phyloP scores from a whole-genome alignment of 2,797 vertebrate genomes.

The Neomorphus geoffroyi region DNA sequence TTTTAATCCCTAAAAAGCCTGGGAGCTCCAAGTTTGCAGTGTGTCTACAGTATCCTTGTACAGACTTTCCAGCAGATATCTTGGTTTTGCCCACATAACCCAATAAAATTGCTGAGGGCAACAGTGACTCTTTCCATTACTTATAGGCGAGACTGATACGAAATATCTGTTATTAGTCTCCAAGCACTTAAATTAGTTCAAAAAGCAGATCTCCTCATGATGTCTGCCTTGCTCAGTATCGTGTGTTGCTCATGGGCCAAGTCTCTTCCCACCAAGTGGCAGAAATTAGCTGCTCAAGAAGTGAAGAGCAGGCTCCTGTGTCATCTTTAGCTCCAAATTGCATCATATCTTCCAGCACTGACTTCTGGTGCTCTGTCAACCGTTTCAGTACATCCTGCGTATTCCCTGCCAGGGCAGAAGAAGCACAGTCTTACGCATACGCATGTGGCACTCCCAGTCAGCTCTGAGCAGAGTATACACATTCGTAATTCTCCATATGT shows the following conservation, averaged over 20 bases:
- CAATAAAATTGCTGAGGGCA: neutral
- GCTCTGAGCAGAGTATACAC: neutral
- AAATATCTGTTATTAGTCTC: neutral
- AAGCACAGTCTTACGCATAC: neutral
- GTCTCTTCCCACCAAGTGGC: neutral
- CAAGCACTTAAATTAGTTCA: neutral
- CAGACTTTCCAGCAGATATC: neutral
- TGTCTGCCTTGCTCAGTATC: neutral
- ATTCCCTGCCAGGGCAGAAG: neutral
- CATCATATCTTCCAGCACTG: neutral
- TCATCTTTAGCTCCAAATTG: neutral
- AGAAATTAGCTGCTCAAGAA: neutral
- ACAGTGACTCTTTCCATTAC: neutral
- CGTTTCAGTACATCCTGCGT: neutral
- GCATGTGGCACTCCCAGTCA: neutral
- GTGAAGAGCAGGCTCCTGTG: neutral
- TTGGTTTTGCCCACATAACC: neutral
- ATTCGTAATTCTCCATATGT: neutral
- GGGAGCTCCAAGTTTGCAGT: neutral
- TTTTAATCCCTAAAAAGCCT: neutral
- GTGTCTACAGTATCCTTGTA: neutral
- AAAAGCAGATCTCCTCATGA: neutral
- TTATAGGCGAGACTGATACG: neutral
- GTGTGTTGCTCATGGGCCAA: neutral
- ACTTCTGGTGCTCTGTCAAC: neutral